Evolutionary conservation across 1,140 invertebrate genomes (phyloP), one percentile per base, ranked within the genome.

Genomic region (Ectropis grisescens): DNA sequence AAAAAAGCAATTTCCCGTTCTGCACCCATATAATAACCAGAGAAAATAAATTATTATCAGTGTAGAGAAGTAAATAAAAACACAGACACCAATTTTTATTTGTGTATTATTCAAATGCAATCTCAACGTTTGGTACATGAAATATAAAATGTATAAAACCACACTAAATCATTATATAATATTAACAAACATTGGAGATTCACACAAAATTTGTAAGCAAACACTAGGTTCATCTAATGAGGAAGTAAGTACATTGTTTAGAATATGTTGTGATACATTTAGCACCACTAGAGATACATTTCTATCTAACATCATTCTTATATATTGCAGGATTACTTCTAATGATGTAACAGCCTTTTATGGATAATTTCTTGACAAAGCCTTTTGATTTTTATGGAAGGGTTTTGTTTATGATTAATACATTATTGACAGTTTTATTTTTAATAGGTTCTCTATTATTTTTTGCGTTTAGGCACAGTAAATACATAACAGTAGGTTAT

Each of bases 131-230:
- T 72, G 59, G 68, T 76, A 76, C 62, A 76, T 46, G 54, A 65
- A 71, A 69, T 80, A 80, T 59, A 78, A 80, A 74, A 75, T 67
- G 70, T 80, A 80, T 71, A 80, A 80, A 76, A 76, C 50, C 68
- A 71, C 61, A 58, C 48, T 52, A 58, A 56, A 54, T 49, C n/a
- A n/a, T n/a, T n/a, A n/a, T 47, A 39, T 40, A 53, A 52, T 54
- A 53, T 47, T 61, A 42, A 55, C 52, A 61, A 60, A 62, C 51
- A 58, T 49, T 56, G 49, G 59, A 53, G 50, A 68, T 60, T 56
- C 55, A 60, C 57, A 61, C 53, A 64, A 55, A 51, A 51, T 57
- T 47, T 16, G 33, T 41, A 57, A 61, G 51, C 45, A 43, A 54
- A 59, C 47, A 51, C 29, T 26, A 4, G 24, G 42, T 61, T 60